Evolutionary conservation across 1,140 invertebrate species (phyloP).

Genomic region (Grapholita molesta): DNA sequence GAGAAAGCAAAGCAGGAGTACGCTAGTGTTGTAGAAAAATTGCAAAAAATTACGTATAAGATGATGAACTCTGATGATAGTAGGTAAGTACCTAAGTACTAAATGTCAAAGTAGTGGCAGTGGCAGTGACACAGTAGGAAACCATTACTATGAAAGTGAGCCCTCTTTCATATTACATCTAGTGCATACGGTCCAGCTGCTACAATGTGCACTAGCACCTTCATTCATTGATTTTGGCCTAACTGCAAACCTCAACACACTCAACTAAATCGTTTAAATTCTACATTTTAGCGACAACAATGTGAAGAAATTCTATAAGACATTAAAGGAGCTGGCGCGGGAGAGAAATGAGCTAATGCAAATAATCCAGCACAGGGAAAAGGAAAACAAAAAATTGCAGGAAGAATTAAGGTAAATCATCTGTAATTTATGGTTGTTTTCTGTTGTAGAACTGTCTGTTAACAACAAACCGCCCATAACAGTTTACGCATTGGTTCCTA

Average conservation of each 20-base stretch:
- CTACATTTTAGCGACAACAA: constrained; percentile 55
- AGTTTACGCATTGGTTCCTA: no score
- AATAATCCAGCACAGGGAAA: constrained; percentile 59
- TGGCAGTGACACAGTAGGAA: no score
- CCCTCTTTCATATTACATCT: no score
- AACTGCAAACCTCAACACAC: no score
- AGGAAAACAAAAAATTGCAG: constrained; percentile 51
- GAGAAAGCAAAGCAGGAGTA: constrained; percentile 66
- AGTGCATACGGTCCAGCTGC: no score
- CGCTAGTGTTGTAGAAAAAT: constrained; percentile 37
- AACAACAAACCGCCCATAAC: no score
- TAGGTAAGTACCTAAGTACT: constrained; percentile 35
- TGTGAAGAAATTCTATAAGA: constrained; percentile 61
- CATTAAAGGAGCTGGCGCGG: constrained; percentile 58
- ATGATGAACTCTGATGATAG: constrained; percentile 57
- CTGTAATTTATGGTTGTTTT: background rate
- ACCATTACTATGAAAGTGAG: no score
- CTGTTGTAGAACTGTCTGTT: background rate
- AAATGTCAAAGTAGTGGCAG: no score
- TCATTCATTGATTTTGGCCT: no score
- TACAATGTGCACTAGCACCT: no score
- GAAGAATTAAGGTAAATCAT: constrained; percentile 53
- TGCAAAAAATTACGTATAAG: constrained; percentile 56
- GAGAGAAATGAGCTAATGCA: constrained; percentile 64
- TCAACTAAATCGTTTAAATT: no score